Base-by-base conservation (phyloP, 2,797 vertebrate genomes). In the Onychomys arenicola region DNA sequence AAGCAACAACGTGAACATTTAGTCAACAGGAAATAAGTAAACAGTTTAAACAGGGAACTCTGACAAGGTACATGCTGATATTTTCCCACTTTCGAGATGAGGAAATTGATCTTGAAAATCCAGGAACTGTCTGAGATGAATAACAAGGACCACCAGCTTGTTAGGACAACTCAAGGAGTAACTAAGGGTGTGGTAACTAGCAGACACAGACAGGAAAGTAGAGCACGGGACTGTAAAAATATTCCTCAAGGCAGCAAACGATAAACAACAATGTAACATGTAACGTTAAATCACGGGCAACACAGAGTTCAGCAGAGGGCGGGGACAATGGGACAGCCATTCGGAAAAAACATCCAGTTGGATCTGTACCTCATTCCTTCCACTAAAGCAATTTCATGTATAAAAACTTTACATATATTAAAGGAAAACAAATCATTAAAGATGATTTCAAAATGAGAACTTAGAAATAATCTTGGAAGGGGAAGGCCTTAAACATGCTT, bases 51-150 rank as follows among this genome's bases (percentile, higher is more conserved):
- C 37, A 32, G 94, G 82, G 52, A 21, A 93, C 0, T 55, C 93
- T 27, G 83, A 9, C 52, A 21, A 94, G 13, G 34, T 8, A 19
- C 34, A 76, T 61, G 16, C 17, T 65, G 14, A 13, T 93, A 81
- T 34, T 93, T 61, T 91, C 37, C 34, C 71, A 75, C 65, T 80
- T 93, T 83, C 94, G 29, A 80, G 69, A 89, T 93, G 83, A 96
- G 94, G 37, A 93, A 96, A 96, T 8, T 5, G 9, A 90, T 59
- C 78, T 32, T 80, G 6, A 87, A 71, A 96, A 92, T 6, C 57
- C 43, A 87, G 29, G 2, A 95, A 86, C 49, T 76, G 73, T 94
- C 63, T 94, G 63, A 77, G 94, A 85, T 59, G 1, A 82, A 4
- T 17, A 86, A 80, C 77, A 90, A 40, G 25, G 27, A 94, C 19